Conservation (phyloP, 2,797 vertebrate species). For the Rhodeus uyekii region DNA sequence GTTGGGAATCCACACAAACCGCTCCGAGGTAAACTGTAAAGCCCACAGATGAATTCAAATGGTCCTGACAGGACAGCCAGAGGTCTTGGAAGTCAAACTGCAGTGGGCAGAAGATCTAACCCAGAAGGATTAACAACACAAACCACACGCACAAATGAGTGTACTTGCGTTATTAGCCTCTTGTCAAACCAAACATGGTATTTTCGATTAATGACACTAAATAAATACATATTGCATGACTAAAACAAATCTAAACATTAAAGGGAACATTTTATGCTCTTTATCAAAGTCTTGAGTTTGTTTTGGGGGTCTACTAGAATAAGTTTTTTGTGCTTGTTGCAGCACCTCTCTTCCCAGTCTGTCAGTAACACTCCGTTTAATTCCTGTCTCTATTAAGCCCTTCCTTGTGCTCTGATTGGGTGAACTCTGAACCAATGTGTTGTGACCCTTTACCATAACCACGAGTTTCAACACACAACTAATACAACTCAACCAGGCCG, state of each 20-base stretch:
- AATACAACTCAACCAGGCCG: neutral
- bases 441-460: neutral
- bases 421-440: too few relatives aligned
- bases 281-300: too few relatives aligned
- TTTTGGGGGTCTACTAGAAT: too few relatives aligned
- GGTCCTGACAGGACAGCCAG: conserved; percentile 3
- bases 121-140: neutral
- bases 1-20: conserved; percentile 29
- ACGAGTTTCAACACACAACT: neutral
- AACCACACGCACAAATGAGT: neutral
- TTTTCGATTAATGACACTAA: neutral
- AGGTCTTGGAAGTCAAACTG: neutral
- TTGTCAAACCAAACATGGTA: neutral
- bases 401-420: too few relatives aligned
- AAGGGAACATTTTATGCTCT: too few relatives aligned
- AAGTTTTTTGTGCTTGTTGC: neutral
- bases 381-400: too few relatives aligned
- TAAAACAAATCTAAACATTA: neutral
- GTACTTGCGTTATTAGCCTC: neutral
- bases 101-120: conserved; percentile 7
- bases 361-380: too few relatives aligned
- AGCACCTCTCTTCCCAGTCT: neutral
- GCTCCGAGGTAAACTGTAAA: conserved; percentile 7
- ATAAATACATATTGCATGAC: neutral
- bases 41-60: conserved; percentile 11